phyloP scores from a whole-genome alignment of 2,888 invertebrate genomes.

The Drosophila picticornis region DNA sequence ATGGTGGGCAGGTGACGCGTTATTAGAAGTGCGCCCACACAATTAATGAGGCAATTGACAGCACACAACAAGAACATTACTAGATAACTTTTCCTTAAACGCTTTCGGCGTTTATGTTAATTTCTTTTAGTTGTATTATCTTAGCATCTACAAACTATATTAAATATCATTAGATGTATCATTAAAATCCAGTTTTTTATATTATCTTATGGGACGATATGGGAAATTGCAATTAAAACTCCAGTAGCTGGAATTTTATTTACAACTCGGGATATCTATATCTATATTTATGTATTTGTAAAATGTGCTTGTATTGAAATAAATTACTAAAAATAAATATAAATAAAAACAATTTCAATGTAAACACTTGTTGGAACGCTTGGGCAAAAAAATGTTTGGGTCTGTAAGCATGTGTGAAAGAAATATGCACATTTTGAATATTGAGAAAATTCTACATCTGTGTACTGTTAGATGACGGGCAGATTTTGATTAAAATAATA shows the following conservation, averaged over 20 bases:
- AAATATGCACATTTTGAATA: neutral
- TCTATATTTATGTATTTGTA: constrained; percentile 4
- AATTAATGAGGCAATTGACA: constrained; percentile 41
- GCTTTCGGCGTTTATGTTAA: constrained; percentile 54
- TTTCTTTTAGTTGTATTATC: constrained; percentile 58
- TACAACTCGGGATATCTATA: neutral
- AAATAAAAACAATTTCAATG: neutral
- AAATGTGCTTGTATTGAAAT: constrained; percentile 4
- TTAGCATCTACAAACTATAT: constrained; percentile 60
- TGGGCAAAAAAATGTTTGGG: neutral
- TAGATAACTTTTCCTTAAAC: constrained; percentile 43
- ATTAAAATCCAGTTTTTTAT: constrained; percentile 23
- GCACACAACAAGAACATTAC: constrained; percentile 23
- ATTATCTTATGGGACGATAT: constrained; percentile 5
- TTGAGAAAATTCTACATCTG: neutral
- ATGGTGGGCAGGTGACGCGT: constrained; percentile 83
- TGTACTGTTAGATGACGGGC: neutral
- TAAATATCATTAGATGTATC: constrained; percentile 62
- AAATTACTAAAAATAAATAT: neutral
- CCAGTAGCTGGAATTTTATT: constrained; percentile 5
- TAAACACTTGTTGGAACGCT: neutral
- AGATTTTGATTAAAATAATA: neutral
- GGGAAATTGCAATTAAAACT: neutral
- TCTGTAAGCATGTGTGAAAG: neutral
- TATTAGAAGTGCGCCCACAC: constrained; percentile 65